Conservation (phyloP, 2,888 invertebrate species). For the Drosophila kuntzei region DNA sequence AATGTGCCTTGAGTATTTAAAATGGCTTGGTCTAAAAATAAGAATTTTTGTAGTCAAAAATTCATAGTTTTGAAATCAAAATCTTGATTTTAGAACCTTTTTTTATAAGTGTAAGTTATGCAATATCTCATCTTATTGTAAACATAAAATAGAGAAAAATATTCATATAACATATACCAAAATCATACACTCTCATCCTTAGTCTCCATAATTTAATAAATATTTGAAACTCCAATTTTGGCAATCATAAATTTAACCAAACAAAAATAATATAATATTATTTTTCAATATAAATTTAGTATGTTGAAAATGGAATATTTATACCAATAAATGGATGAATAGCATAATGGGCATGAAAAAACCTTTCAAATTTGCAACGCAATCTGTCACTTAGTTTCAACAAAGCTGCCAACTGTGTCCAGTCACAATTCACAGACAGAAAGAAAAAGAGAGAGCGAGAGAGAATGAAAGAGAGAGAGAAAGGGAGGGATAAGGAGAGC, state of each 20-base stretch:
- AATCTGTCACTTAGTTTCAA: constrained; percentile 79
- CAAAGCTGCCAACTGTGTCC: constrained; percentile 70
- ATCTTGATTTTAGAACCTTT: too few species aligned
- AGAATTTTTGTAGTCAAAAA: too few species aligned
- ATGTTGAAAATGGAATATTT: constrained; percentile 34
- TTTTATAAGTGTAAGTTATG: too few species aligned
- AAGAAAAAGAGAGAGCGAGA: neutral
- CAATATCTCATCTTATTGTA: too few species aligned
- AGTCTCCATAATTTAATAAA: neutral
- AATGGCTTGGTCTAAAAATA: too few species aligned
- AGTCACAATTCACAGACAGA: constrained; percentile 17
- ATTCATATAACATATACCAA: neutral
- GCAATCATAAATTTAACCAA: neutral
- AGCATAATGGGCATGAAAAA: constrained; percentile 49
- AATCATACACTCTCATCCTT: neutral
- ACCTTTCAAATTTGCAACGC: constrained; percentile 71
- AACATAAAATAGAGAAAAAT: neutral
- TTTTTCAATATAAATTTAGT: constrained; percentile 21
- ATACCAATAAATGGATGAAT: constrained; percentile 24
- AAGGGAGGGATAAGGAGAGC: constrained; percentile 17
- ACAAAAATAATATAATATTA: neutral
- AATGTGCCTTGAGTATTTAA: too few species aligned
- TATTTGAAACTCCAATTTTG: neutral
- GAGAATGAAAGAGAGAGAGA: constrained; percentile 5
- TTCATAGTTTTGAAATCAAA: too few species aligned